These are phyloP conservation scores for Ctenochaetus hawaiiensis DNA, from an alignment of 2,797 vertebrate species.

Conservation along the genomic window DNA sequence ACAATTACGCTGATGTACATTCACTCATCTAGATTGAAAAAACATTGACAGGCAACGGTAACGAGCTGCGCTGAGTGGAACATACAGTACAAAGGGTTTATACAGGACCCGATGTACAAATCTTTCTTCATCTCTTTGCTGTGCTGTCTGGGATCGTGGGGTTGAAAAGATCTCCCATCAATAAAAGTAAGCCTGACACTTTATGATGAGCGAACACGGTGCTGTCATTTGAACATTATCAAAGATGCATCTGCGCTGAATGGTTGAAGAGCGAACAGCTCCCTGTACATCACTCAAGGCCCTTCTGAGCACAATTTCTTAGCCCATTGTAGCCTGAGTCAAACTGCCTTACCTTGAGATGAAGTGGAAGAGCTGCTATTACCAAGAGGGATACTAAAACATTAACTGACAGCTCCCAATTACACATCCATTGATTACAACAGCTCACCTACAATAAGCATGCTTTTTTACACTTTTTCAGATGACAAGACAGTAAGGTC, in stretches of 20 bases:
- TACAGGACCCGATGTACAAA: slow-evolving; percentile 31
- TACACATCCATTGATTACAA: slow-evolving; percentile 73
- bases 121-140: slow-evolving; percentile 22
- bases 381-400: slow-evolving; percentile 52
- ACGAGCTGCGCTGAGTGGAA: not conserved
- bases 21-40: slow-evolving; percentile 7
- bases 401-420: slow-evolving; percentile 72
- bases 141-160: slow-evolving; percentile 17
- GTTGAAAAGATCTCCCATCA: slow-evolving; percentile 37
- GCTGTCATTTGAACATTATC: slow-evolving; percentile 50
- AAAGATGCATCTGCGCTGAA: slow-evolving; percentile 52
- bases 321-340: slow-evolving; percentile 26
- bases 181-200: slow-evolving; percentile 35
- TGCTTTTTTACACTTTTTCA: slow-evolving; percentile 31
- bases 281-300: slow-evolving; percentile 18
- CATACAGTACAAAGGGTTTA: slow-evolving; percentile 8
- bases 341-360: slow-evolving; percentile 63
- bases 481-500: slow-evolving; percentile 62
- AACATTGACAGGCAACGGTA: slow-evolving; percentile 16
- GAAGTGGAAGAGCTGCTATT: slow-evolving; percentile 43
- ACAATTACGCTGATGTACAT: slow-evolving; percentile 13
- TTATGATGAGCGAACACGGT: slow-evolving; percentile 46
- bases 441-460: slow-evolving; percentile 40
- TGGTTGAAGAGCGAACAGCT: slow-evolving; percentile 41
- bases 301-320: slow-evolving; percentile 3